Evolutionary conservation across 1,140 invertebrate genomes (phyloP).

Genomic region (Brachionus manjavacas): DNA sequence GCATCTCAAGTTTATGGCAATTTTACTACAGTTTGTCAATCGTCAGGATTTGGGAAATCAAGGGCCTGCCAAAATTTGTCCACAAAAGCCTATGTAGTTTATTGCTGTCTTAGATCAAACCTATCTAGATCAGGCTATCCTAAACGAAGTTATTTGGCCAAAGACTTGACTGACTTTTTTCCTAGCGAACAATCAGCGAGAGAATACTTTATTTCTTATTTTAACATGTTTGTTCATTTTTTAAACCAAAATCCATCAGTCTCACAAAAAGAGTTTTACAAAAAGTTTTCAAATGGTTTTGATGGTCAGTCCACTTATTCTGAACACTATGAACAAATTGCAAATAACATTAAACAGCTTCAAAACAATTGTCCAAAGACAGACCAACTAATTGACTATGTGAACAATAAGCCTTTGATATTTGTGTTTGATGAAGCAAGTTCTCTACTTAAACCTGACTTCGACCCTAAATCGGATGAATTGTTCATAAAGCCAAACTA

Average conservation of each 20-base stretch:
- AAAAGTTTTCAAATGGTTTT: not conserved
- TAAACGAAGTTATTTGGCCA: not conserved
- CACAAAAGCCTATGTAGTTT: not conserved
- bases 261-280: not conserved
- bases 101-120: not conserved
- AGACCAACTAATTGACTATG: not conserved
- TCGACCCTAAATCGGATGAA: not conserved
- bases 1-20: not conserved
- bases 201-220: not conserved
- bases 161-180: not conserved
- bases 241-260: not conserved
- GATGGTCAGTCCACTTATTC: not conserved
- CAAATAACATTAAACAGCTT: not conserved
- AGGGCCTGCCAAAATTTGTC: not conserved
- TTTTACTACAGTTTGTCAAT: not conserved
- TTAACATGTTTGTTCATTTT: slow-evolving; percentile 5
- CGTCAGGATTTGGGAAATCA: slow-evolving; percentile 4
- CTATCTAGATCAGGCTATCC: not conserved
- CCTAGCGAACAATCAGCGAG: not conserved
- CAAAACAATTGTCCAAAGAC: not conserved
- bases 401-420: not conserved
- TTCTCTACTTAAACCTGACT: not conserved
- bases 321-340: not conserved
- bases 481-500: not conserved
- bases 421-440: slow-evolving; percentile 13